Evolutionary conservation across 2,888 invertebrate species (phyloP), one percentile per base, ranked within the genome.

Genomic region (Spicauda simplicius): DNA sequence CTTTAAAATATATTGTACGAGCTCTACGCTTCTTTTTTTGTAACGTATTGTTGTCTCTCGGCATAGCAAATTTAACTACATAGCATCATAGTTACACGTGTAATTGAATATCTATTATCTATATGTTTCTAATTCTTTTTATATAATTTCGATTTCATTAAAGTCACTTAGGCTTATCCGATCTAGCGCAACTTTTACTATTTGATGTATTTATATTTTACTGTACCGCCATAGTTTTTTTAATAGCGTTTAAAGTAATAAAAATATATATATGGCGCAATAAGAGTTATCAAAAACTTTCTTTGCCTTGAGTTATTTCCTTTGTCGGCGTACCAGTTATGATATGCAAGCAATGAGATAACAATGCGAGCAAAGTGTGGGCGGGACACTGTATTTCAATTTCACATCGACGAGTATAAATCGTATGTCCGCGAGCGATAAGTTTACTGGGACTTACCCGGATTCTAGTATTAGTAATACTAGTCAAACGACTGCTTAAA

Each of bases 321-420:
- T 48, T 48, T 48, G 48, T 48, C 48, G 48, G 48, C 16, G 6
- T 7, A n/a, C 45, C n/a, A 48, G 59, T 53, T 20, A 37, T 53
- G 10, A 61, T 57, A 45, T 54, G 53, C 37, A 19, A 41, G 25
- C 54, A 7, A 62, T 25, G 53, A 6, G 62, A 62, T 62, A 62
- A 54, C 54, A 62, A 45, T 54, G 62, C 54, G 25, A 25, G 54
- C 41, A 18, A 25, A 20, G 16, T 30, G 45, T 54, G 54, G 62
- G 62, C 54, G 62, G 25, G 11, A 45, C 54, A 45, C 48, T 1
- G 25, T 54, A 45, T 25, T 62, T 41, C 62, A 54, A 62, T 62
- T 45, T 45, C 14, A 19, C 45, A 12, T 45, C 45, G 57, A 58
- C 57, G 56, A 18, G 18, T 56, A 56, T 56, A 56, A 56, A 56